Evolutionary conservation across 1,140 invertebrate genomes (phyloP), one percentile per base, ranked within the genome.

Genomic region (Pseudoatta argentina): DNA sequence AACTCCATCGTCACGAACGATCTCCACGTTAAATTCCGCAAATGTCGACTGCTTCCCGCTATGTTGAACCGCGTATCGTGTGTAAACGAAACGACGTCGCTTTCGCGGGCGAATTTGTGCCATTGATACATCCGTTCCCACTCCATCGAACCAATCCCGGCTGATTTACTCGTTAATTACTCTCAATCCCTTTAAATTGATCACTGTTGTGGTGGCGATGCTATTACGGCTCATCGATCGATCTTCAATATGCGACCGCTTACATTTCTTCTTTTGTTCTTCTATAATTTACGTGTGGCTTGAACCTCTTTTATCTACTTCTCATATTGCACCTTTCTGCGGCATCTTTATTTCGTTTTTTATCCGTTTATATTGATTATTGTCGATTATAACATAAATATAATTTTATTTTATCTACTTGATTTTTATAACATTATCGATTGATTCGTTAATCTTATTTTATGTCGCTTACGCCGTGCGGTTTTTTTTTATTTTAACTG

Each of bases 111-210:
- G 66, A 72, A 82, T 86, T 81, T 61, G 78, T 44, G 88, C 89
- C 88, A 90, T 87, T 89, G 89, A 90, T 90, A 90, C 88, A 89
- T 75, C 78, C 76, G 24, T 30, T 34, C 21, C 66, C 88, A 34
- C 51, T 67, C 34, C 8, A 24, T 14, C 51, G 77, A 64, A 81
- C 81, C 86, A 75, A 90, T 88, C 77, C 53, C 66, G 88, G 57
- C 77, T 90, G 86, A 90, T 90, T 86, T 82, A 91, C 89, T 90
- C 89, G 86, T 91, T 91, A 91, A 91, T 91, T 91, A 91, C 86
- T 87, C 21, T 69, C 59, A 86, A 90, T 88, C 86, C 86, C 55
- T 27, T 86, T 86, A 44, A 82, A 91, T 89, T 67, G 86, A 88
- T 91, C 89, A 72, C 85, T 86, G 44, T 79, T 90, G 88, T 61